A percentile compares a stretch with the other conserved stretches of the same genome.
These are phyloP conservation scores for Cotesia vestalis DNA, from an alignment of 1,140 invertebrate species.

Conservation along the genomic window DNA sequence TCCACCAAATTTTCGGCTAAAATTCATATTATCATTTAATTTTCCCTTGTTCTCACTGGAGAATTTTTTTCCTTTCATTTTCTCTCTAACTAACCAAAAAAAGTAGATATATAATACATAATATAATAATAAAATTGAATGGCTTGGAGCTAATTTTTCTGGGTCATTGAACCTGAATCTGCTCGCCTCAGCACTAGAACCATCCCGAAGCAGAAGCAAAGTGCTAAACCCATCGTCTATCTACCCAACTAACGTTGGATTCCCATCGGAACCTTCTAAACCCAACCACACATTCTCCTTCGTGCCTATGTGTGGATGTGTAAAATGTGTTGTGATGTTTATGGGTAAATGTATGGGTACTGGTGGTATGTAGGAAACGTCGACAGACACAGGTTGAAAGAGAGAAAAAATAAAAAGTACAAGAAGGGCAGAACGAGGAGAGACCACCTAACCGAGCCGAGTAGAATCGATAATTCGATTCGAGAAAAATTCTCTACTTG, in stretches of 20 bases:
- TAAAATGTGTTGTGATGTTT: too few relatives aligned
- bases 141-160: too few relatives aligned
- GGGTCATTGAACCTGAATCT: constrained; percentile 25
- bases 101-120: too few relatives aligned
- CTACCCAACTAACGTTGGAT: constrained; percentile 16
- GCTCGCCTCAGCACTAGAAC: neutral
- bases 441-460: neutral
- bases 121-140: too few relatives aligned
- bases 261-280: constrained; percentile 26
- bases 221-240: constrained; percentile 19
- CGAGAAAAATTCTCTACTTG: constrained; percentile 29
- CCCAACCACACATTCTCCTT: constrained; percentile 7
- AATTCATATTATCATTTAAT: neutral
- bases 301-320: neutral
- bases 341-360: too few relatives aligned
- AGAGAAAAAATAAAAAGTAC: neutral
- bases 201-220: neutral
- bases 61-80: neutral
- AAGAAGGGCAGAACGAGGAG: neutral
- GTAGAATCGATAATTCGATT: constrained; percentile 36
- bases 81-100: too few relatives aligned
- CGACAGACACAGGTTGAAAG: too few relatives aligned
- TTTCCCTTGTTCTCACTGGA: too few relatives aligned
- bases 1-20: neutral
- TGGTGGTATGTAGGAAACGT: too few relatives aligned